Evolutionary conservation across 2,797 vertebrate genomes (phyloP).

Genomic region (Botia kubotai): DNA sequence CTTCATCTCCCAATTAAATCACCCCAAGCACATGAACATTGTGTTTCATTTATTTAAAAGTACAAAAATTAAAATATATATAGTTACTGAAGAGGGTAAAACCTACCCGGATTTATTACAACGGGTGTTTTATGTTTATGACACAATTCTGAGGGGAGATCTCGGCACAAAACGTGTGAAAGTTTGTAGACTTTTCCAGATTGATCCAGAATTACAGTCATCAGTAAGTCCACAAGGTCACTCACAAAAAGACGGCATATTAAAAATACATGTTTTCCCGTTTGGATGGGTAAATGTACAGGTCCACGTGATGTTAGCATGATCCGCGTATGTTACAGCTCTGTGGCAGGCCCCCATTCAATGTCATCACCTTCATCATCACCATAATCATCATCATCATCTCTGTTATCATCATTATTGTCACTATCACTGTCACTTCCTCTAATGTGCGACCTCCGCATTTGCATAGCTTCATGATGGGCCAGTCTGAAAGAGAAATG

Average conservation of each 20-base stretch:
- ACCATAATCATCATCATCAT: slow-evolving; percentile 73
- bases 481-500: slow-evolving; percentile 78
- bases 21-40: not conserved
- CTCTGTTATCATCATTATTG: slow-evolving; percentile 79
- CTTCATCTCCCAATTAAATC: not conserved
- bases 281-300: slow-evolving; percentile 21
- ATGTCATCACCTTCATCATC: slow-evolving; percentile 77
- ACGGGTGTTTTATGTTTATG: slow-evolving; percentile 16
- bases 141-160: slow-evolving; percentile 16
- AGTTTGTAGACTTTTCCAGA: slow-evolving; percentile 13
- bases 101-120: slow-evolving; percentile 34
- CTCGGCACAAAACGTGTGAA: slow-evolving; percentile 27
- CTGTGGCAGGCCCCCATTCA: slow-evolving; percentile 94
- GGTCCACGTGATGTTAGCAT: not conserved
- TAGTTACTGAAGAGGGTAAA: slow-evolving; percentile 42
- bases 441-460: slow-evolving; percentile 84
- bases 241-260: not conserved
- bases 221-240: slow-evolving; percentile 29
- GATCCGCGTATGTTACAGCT: slow-evolving; percentile 79
- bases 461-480: slow-evolving; percentile 83
- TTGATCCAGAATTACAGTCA: slow-evolving; percentile 29
- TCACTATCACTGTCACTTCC: slow-evolving; percentile 83
- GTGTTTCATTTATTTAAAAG: slow-evolving; percentile 50
- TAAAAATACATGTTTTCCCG: slow-evolving; percentile 8
- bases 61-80: slow-evolving; percentile 44